Evolutionary conservation across 2,888 invertebrate genomes (phyloP).

Genomic region (Lymantria monacha): DNA sequence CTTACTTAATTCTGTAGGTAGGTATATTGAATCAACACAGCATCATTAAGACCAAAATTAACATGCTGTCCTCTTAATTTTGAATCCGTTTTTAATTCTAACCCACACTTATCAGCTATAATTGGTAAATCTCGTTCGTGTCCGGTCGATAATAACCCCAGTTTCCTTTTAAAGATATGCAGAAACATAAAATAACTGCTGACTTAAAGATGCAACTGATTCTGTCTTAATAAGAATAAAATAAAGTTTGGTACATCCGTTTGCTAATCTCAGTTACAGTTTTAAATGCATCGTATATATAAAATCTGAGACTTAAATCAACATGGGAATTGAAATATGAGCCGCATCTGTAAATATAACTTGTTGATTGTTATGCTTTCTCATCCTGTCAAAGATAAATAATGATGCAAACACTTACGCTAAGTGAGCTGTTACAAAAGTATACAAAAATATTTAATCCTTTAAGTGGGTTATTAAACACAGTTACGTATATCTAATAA

Average conservation of each 20-base stretch:
- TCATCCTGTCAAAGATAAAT: slow-evolving; percentile 1
- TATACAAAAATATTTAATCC: not conserved
- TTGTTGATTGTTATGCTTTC: slow-evolving; percentile 1
- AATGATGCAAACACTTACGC: not conserved
- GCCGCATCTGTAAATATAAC: not conserved
- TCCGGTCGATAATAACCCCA: slow-evolving; percentile 54
- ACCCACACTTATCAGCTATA: slow-evolving; percentile 60
- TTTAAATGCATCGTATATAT: slow-evolving; percentile 16
- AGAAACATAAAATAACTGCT: slow-evolving; percentile 27
- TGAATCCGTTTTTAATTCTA: slow-evolving; percentile 40
- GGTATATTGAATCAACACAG: not conserved
- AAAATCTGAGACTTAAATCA: not conserved
- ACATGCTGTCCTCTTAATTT: slow-evolving; percentile 5
- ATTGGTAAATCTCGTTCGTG: slow-evolving; percentile 49
- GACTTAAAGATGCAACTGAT: slow-evolving; percentile 30
- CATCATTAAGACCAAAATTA: slow-evolving; percentile 4
- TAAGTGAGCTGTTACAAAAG: not conserved
- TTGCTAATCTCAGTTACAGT: slow-evolving; percentile 20
- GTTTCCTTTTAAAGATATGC: slow-evolving; percentile 52
- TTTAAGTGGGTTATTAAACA: too few relatives aligned
- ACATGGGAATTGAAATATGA: slow-evolving; percentile 1
- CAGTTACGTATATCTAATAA: too few relatives aligned
- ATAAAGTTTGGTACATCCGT: slow-evolving; percentile 13
- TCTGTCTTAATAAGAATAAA: slow-evolving; percentile 11
- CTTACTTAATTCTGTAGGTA: not conserved